Conservation (phyloP, 2,797 vertebrate genomes). For the Takifugu ocellatus region DNA sequence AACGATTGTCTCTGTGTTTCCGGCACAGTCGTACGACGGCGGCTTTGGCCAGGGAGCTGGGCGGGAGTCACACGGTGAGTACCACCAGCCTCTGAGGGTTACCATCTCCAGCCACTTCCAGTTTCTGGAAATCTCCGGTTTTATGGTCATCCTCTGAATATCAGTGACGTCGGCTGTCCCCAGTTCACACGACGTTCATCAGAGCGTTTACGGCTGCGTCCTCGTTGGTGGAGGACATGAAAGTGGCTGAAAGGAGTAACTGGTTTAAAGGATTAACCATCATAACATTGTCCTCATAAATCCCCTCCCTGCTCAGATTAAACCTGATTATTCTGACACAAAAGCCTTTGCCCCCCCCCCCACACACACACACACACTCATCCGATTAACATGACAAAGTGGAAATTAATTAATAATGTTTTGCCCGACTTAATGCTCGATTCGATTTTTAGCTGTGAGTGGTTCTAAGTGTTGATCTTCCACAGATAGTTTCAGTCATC, state of each 20-base stretch:
- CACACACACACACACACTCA: constrained; percentile 8
- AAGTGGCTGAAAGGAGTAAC: constrained; percentile 46
- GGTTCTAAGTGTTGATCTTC: constrained; percentile 13
- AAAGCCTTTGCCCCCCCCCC: constrained; percentile 20
- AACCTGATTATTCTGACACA: constrained; percentile 40
- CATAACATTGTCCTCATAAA: constrained; percentile 55
- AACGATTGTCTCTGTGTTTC: constrained; percentile 24
- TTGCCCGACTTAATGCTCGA: neutral
- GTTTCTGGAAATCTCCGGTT: no score
- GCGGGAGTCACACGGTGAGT: constrained; percentile 96
- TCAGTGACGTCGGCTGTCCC: no score
- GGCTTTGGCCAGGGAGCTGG: constrained; percentile 94
- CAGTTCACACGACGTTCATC: neutral
- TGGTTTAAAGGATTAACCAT: constrained; percentile 63
- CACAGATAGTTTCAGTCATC: constrained; percentile 21
- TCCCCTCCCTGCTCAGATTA: constrained; percentile 37
- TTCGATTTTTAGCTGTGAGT: neutral
- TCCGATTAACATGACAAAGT: neutral
- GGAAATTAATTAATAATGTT: constrained; percentile 1
- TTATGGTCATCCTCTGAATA: no score
- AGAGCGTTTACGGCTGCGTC: neutral
- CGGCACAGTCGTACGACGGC: constrained; percentile 90
- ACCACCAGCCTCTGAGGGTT: neutral
- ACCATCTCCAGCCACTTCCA: no score
- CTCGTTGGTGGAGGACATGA: constrained; percentile 16